Evolutionary conservation across 2,888 invertebrate genomes (phyloP), one percentile per base, ranked within the genome.

Genomic region (Parascotia fuliginaria): DNA sequence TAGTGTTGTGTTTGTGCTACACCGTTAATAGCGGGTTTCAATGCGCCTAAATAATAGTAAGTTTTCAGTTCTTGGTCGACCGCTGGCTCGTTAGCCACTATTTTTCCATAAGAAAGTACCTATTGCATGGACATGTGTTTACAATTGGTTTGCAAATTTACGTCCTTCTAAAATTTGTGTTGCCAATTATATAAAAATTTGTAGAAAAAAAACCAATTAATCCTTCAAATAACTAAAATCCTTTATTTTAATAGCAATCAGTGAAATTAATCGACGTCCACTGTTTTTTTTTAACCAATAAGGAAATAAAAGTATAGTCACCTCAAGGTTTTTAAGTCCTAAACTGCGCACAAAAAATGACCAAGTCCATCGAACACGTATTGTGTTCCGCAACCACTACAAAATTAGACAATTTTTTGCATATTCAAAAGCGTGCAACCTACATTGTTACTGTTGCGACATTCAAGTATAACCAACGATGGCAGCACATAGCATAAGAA

Each of bases 221-320:
- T n/a, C 38, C 9, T 38, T 28, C 9, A 38, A 5, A 38, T 14
- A 24, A 13, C n/a, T 5, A 38, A 5, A 38, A 9, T n/a, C n/a
- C n/a, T n/a, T n/a, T n/a, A n/a, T n/a, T 38, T 41, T 51, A 60
- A 64, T 58, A 60, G 60, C 52, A 22, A 13, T 31, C 27, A 38
- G 24, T 58, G 38, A 63, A 70, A 62, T 69, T 55, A 78, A 78
- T 79, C 42, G 50, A 55, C 48, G 60, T 58, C 56, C 52, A 69
- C 70, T 63, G 54, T 60, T 64, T 71, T 64, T 55, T 16, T 66
- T n/a, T 75, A 73, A 73, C 72, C 70, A 79, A 85, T 73, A 62
- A 85, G 89, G 89, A 90, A 89, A 87, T 88, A 85, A 87, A 83
- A 88, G 85, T 82, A 53, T 66, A 67, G 53, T 76, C 60, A 55